Evolutionary conservation across 2,888 invertebrate species (phyloP).

Genomic region (Molanna angustata): DNA sequence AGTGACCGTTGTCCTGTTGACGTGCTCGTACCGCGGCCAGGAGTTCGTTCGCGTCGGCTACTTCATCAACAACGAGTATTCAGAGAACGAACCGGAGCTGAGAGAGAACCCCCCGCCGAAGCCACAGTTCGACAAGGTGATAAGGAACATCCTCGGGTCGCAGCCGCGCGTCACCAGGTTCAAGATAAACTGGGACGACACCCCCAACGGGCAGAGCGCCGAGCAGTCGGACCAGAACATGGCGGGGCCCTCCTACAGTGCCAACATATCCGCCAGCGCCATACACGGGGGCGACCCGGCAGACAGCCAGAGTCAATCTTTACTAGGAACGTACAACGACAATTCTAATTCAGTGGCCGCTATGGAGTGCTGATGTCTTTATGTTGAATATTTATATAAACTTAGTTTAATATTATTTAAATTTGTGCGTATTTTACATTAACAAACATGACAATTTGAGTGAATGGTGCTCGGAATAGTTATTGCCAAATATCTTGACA

Average conservation of each 20-base stretch:
- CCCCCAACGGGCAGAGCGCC: conserved; percentile 46
- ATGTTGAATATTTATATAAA: conserved; percentile 32
- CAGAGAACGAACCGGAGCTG: conserved; percentile 84
- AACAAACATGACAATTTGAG: too few species aligned
- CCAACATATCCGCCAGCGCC: conserved; percentile 6
- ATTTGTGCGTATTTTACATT: too few species aligned
- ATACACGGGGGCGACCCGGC: conserved; percentile 34
- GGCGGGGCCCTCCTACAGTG: conserved; percentile 8
- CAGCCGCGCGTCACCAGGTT: conserved; percentile 94
- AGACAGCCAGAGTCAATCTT: conserved; percentile 49
- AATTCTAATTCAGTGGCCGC: conserved; percentile 64
- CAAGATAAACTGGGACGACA: conserved; percentile 96
- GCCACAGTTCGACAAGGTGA: conserved; percentile 91
- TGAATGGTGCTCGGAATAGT: too few species aligned
- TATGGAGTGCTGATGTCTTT: conserved; percentile 64
- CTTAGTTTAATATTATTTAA: too few species aligned
- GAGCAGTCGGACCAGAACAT: conserved; percentile 29
- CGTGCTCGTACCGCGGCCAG: conserved; percentile 88
- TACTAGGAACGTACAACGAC: conserved; percentile 53
- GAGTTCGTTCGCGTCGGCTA: conserved; percentile 98
- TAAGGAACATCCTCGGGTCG: conserved; percentile 79
- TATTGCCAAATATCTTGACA: too few species aligned
- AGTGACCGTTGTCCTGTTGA: conserved; percentile 93
- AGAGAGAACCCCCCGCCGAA: conserved; percentile 91
- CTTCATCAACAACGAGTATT: conserved; percentile 97